Evolutionary conservation across 2,797 vertebrate species (phyloP), one percentile per base, ranked within the genome.

Genomic region (Novumbra hubbsi): DNA sequence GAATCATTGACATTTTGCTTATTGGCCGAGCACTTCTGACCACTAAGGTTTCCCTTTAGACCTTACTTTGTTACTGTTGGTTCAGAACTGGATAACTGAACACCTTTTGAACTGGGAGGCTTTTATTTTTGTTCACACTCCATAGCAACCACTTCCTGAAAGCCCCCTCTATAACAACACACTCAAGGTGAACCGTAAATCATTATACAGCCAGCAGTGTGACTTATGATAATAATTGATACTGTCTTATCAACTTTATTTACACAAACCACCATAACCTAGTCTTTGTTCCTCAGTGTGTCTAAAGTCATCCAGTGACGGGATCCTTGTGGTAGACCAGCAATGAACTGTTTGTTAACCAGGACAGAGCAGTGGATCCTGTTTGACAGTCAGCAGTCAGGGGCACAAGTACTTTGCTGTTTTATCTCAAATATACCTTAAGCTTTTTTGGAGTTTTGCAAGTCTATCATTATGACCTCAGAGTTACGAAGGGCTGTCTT

Each of bases 401-500:
- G 71, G 78, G 50, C 1, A 73, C 19, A 14, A 16, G 68, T 74
- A 55, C 52, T 55, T 55, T 7, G 52, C 64, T 77, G 78, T 60
- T 24, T 63, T 48, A 52, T 55, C 75, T 72, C 48, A 75, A 72
- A 66, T 9, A 19, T 57, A 63, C 64, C 49, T 57, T 73, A 49
- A 2, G n/a, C 64, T 60, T 5, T 17, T 32, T 38, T 38, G 27
- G 57, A 32, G 70, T 15, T 68, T 68, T 16, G 27, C 50, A 63
- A 24, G 27, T 66, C 74, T 55, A 5, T 55, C 50, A n/a, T 55
- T 17, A 19, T 84, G 70, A 78, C 74, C 17, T 81, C 71, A 52
- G 73, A 72, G 78, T 71, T 78, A 81, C 41, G 73, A 78, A 74
- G 73, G 5, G 69, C 76, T 64, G 75, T 76, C 79, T 70, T 14